Percentiles rank a stretch among this genome's conserved stretches.
phyloP scores from a whole-genome alignment of 2,888 invertebrate species.

The Empis stercorea region DNA sequence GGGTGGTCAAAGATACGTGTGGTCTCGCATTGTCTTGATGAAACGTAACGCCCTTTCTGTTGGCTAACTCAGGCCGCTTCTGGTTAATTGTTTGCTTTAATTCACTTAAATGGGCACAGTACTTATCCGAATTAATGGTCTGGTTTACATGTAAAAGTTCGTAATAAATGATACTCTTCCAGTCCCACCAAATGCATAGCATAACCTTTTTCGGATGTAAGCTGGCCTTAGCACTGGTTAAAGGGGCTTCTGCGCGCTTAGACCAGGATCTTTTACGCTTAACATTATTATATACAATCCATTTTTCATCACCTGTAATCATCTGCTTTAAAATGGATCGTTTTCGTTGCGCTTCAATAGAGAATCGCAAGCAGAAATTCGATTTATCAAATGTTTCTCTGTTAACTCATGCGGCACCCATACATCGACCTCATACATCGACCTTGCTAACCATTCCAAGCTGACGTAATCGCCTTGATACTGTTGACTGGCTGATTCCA shows the following conservation, averaged over 20 bases:
- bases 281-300: background rate
- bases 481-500: too few species aligned
- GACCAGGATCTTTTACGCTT: background rate
- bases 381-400: too few species aligned
- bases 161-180: constrained; percentile 12
- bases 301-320: constrained; percentile 2
- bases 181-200: constrained; percentile 17
- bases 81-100: constrained; percentile 8
- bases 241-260: background rate
- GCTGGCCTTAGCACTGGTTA: background rate
- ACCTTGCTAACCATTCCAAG: too few species aligned
- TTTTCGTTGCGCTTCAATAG: background rate
- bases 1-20: constrained; percentile 13
- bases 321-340: background rate
- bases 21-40: constrained; percentile 4
- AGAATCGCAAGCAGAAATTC: background rate
- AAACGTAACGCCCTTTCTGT: background rate
- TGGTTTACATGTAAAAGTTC: constrained; percentile 12
- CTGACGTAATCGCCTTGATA: too few species aligned
- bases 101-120: constrained; percentile 14
- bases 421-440: too few species aligned
- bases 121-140: constrained; percentile 13
- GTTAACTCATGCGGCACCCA: too few species aligned
- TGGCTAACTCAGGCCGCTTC: background rate
- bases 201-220: constrained; percentile 10